Evolutionary conservation across 1,140 invertebrate genomes (phyloP).

Genomic region (Bombus breviceps): DNA sequence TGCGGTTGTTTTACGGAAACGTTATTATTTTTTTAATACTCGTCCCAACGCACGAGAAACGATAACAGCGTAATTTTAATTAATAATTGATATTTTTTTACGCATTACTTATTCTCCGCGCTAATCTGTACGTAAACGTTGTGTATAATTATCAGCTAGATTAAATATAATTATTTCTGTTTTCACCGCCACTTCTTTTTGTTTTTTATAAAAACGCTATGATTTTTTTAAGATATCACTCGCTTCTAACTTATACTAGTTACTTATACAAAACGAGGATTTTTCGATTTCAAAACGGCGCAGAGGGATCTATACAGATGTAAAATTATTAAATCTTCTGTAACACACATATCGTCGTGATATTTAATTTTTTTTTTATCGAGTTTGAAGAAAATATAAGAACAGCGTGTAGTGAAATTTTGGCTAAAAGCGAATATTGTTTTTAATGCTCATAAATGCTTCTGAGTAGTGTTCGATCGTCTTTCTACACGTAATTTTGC

Average conservation of each 20-base stretch:
- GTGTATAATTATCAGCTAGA: conserved; percentile 40
- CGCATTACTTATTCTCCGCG: conserved; percentile 57
- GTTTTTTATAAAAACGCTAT: conserved; percentile 19
- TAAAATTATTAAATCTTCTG: conserved; percentile 20
- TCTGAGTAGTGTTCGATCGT: neutral
- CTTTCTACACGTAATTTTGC: neutral
- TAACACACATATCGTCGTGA: conserved; percentile 8
- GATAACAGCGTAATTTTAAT: conserved; percentile 55
- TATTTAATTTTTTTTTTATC: conserved; percentile 43
- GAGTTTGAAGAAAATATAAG: neutral
- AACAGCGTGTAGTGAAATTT: neutral
- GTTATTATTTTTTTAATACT: conserved; percentile 41
- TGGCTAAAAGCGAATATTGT: neutral
- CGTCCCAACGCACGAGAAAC: conserved; percentile 20
- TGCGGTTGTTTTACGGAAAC: conserved; percentile 38
- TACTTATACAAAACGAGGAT: neutral
- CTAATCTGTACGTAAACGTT: conserved; percentile 49
- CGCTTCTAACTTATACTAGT: neutral
- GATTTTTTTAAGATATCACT: conserved; percentile 9
- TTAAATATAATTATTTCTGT: conserved; percentile 35
- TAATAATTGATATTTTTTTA: conserved; percentile 54
- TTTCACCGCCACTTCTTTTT: conserved; percentile 24
- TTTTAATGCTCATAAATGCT: conserved; percentile 23
- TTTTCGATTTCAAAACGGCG: conserved; percentile 27
- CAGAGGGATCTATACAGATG: conserved; percentile 2